Evolutionary conservation across 2,113 vertebrate genomes (phyloP).

Genomic region (Trogon surrucura): DNA sequence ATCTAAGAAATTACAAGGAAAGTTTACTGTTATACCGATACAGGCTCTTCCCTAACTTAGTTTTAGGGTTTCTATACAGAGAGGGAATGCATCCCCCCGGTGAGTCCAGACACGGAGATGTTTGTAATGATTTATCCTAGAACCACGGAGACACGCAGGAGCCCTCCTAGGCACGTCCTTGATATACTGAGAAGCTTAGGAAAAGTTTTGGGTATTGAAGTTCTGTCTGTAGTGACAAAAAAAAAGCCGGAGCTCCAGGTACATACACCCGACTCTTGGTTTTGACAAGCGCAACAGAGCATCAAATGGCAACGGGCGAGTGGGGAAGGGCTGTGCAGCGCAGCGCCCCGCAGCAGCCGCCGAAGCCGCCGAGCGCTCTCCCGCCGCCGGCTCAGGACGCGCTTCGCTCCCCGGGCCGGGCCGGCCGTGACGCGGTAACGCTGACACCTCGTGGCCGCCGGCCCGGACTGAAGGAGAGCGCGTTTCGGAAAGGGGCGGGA

Average conservation of each 20-base stretch:
- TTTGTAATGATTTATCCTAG: not conserved
- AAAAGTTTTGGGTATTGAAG: not conserved
- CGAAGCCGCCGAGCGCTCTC: fast-evolving
- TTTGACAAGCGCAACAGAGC: not conserved
- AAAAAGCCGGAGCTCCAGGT: not conserved
- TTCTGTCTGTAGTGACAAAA: not conserved
- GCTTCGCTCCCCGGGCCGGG: not conserved
- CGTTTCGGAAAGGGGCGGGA: too few species aligned
- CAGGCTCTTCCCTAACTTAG: not conserved
- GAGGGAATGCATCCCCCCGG: not conserved
- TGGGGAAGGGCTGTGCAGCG: fast-evolving
- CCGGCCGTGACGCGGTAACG: not conserved
- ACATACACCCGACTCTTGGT: not conserved
- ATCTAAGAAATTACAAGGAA: not conserved
- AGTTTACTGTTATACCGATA: not conserved
- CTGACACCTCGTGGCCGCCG: constrained; percentile 56
- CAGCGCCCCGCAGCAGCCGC: fast-evolving
- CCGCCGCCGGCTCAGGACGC: fast-evolving
- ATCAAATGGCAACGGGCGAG: fast-evolving
- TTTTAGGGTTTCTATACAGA: not conserved
- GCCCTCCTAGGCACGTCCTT: not conserved
- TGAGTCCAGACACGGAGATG: not conserved
- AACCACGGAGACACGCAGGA: not conserved
- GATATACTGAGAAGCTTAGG: not conserved
- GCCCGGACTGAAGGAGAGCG: not conserved